A percentile compares a stretch with the other conserved stretches of the same genome.
Conservation (phyloP, 2,797 vertebrate species). For the Spinus olivaceus region DNA sequence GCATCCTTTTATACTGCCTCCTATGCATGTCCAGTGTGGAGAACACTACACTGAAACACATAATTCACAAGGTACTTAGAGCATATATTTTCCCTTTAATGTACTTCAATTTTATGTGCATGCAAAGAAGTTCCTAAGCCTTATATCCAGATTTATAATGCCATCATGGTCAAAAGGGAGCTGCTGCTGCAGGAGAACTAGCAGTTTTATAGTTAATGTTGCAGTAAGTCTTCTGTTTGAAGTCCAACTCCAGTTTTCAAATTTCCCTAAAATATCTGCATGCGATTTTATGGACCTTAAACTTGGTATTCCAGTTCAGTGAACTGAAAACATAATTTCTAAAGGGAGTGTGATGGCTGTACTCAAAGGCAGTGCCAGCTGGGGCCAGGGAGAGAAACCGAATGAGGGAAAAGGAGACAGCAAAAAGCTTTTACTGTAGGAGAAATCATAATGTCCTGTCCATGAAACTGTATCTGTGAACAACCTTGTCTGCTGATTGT, state of each 20-base stretch:
- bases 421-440: background rate
- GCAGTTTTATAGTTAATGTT: constrained; percentile 29
- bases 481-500: background rate
- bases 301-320: constrained; percentile 38
- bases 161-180: background rate
- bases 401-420: background rate
- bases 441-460: background rate
- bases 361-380: constrained; percentile 29
- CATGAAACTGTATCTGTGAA: background rate
- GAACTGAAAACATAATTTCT: constrained; percentile 22
- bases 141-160: background rate
- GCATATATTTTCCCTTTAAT: background rate
- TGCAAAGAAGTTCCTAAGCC: background rate
- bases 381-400: background rate
- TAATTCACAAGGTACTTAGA: constrained; percentile 91
- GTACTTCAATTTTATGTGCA: background rate
- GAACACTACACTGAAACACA: constrained; percentile 93
- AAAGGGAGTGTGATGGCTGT: background rate
- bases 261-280: background rate
- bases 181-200: background rate
- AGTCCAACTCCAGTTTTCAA: constrained; percentile 19
- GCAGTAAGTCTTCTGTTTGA: constrained; percentile 26
- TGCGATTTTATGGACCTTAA: constrained; percentile 21
- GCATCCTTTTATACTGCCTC: constrained; percentile 89
- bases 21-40: constrained; percentile 88